Evolutionary conservation across 2,797 vertebrate genomes (phyloP).

Genomic region (Poecile montanus): DNA sequence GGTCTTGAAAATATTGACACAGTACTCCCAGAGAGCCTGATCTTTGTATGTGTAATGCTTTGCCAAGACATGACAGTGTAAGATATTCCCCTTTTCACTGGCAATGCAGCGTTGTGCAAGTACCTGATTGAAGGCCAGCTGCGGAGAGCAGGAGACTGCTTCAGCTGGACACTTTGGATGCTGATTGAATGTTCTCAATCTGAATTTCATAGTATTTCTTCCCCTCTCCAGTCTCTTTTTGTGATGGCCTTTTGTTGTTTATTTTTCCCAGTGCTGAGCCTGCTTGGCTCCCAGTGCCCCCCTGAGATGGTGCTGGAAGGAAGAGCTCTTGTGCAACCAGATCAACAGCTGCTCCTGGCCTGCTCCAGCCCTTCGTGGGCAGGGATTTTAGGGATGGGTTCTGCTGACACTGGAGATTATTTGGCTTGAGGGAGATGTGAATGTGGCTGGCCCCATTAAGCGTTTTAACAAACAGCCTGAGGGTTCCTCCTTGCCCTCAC

Average conservation of each 20-base stretch:
- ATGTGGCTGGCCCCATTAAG: no score
- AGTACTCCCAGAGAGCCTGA: background rate
- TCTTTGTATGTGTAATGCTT: background rate
- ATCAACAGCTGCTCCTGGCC: background rate
- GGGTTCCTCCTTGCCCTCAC: background rate
- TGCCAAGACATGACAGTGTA: background rate
- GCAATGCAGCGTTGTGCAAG: background rate
- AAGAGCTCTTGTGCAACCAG: background rate
- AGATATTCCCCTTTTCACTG: background rate
- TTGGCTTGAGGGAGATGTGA: background rate
- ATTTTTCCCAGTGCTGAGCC: background rate
- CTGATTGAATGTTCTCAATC: background rate
- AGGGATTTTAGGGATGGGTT: background rate
- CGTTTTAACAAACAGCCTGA: accelerated
- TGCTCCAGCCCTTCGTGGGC: background rate
- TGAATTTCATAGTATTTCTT: background rate
- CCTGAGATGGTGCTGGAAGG: background rate
- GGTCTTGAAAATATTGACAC: background rate
- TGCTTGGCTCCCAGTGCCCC: background rate
- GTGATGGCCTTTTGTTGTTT: background rate
- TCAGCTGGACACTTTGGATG: background rate
- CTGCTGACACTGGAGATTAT: background rate
- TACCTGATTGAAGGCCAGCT: background rate
- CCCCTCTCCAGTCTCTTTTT: background rate
- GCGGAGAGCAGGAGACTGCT: background rate